These are phyloP conservation scores for Eleginops maclovinus DNA, from an alignment of 2,113 vertebrate species.

Conservation along the genomic window DNA sequence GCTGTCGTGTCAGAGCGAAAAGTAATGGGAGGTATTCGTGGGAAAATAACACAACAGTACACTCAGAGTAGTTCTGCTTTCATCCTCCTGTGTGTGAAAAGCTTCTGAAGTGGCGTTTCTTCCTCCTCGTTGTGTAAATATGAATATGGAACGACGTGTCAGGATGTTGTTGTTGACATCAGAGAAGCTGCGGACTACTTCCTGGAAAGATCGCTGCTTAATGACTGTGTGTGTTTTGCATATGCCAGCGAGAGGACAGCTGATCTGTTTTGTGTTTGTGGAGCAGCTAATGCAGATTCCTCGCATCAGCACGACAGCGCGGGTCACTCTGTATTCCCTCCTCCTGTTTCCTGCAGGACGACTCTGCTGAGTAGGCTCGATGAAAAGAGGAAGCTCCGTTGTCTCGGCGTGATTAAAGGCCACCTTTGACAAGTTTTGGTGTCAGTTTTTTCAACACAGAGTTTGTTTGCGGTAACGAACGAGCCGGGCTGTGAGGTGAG, in stretches of 20 bases:
- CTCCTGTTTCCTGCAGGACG: constrained; percentile 10
- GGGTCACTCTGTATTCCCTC: constrained; percentile 8
- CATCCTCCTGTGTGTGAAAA: constrained; percentile 54
- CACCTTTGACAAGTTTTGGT: constrained; percentile 54
- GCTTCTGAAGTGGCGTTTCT: constrained; percentile 46
- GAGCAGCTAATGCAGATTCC: constrained; percentile 17
- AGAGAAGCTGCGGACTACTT: constrained; percentile 54
- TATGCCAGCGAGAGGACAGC: constrained; percentile 41
- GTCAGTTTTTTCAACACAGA: constrained; percentile 4
- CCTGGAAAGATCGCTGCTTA: constrained; percentile 56
- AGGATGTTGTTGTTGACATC: constrained; percentile 66
- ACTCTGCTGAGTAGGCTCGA: constrained; percentile 29
- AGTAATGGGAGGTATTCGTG: constrained; percentile 41
- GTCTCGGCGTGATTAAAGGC: constrained; percentile 61
- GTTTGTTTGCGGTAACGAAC: constrained; percentile 11
- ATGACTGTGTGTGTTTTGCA: constrained; percentile 52
- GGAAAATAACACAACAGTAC: constrained; percentile 35
- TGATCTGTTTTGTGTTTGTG: constrained; percentile 30
- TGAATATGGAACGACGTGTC: constrained; percentile 66
- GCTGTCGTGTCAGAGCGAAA: constrained; percentile 17
- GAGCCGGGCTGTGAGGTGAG: constrained; percentile 12
- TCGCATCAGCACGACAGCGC: constrained; percentile 3
- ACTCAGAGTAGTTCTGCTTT: constrained; percentile 46
- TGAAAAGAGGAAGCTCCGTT: not conserved
- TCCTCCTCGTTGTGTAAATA: constrained; percentile 46